Evolutionary conservation across 2,113 vertebrate genomes (phyloP), one percentile per base, ranked within the genome.

Genomic region (Mystacornis crossleyi): DNA sequence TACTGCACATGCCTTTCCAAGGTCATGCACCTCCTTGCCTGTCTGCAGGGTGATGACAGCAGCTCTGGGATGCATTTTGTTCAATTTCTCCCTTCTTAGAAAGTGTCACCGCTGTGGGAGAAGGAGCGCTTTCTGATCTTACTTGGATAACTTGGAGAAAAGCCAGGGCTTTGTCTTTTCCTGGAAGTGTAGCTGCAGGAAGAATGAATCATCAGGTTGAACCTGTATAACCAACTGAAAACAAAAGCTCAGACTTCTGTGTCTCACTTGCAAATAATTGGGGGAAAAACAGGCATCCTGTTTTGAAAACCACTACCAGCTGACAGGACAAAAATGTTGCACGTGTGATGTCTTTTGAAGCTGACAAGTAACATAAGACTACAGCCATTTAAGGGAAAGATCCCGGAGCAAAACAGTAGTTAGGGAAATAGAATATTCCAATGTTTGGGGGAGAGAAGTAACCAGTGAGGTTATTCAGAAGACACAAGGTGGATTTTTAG

Each of bases 241-340:
- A 96, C 96, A 97, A 97, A 94, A 96, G 96, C 92, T 92, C 51
- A 58, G 85, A 62, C 55, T 94, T 93, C 54, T 93, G 79, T 73
- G 60, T 86, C 85, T 96, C 71, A 60, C 64, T 88, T 90, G 82
- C 51, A 90, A 93, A 97, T 94, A 97, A 96, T 93, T 12, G 12
- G 92, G 92, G 96, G 96, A 70, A 96, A 97, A 96, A 85, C 51
- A 92, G 69, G 85, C 93, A 96, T 96, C 93, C 95, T 96, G 95
- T 96, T 96, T 96, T 96, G 95, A 94, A 95, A 86, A 86, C 90
- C 71, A 67, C 67, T 70, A 26, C 64, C 90, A 96, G 90, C 88
- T 93, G 92, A 95, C 85, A 74, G 88, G 93, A 97, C 88, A 92
- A 84, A 94, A 96, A 86, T 71, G 74, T 24, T 95, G 64, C 85